Conservation (phyloP, 2,888 invertebrate species). For the Erannis defoliaria region DNA sequence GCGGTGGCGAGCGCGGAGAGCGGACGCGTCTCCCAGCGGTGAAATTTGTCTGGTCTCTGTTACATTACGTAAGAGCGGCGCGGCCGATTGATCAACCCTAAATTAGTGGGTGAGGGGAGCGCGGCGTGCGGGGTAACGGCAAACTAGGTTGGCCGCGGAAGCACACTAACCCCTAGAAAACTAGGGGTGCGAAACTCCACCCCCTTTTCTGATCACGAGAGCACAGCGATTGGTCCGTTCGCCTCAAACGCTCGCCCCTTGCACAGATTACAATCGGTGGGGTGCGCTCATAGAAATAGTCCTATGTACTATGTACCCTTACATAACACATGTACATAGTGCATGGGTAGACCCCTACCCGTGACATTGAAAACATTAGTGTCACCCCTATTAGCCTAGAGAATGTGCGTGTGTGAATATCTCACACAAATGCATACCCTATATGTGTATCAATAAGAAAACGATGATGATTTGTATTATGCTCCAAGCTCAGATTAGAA, state of each 20-base stretch:
- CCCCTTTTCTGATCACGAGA: slow-evolving; percentile 86
- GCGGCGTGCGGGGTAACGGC: slow-evolving; percentile 74
- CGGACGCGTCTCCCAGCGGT: slow-evolving; percentile 34
- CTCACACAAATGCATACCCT: neutral
- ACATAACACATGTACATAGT: slow-evolving; percentile 72
- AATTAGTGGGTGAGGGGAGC: slow-evolving; percentile 78
- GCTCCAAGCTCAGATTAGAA: slow-evolving; percentile 3
- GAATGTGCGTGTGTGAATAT: neutral
- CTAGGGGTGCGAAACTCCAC: slow-evolving; percentile 87
- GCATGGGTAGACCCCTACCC: slow-evolving; percentile 71
- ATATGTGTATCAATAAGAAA: neutral
- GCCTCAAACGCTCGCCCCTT: slow-evolving; percentile 80
- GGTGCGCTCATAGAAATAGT: slow-evolving; percentile 86
- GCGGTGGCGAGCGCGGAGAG: slow-evolving; percentile 7
- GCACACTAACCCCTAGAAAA: slow-evolving; percentile 87
- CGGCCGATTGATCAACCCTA: slow-evolving; percentile 84
- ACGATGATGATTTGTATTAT: neutral
- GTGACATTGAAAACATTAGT: slow-evolving; percentile 76
- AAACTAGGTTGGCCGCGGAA: slow-evolving; percentile 87
- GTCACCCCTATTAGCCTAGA: slow-evolving; percentile 35
- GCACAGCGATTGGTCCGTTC: slow-evolving; percentile 84
- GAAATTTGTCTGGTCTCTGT: slow-evolving; percentile 67
- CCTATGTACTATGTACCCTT: slow-evolving; percentile 78
- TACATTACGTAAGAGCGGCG: slow-evolving; percentile 77
- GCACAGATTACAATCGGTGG: slow-evolving; percentile 86